Evolutionary conservation across 2,888 invertebrate genomes (phyloP), one percentile per base, ranked within the genome.

Genomic region (Drepanosiphum platanoidis): DNA sequence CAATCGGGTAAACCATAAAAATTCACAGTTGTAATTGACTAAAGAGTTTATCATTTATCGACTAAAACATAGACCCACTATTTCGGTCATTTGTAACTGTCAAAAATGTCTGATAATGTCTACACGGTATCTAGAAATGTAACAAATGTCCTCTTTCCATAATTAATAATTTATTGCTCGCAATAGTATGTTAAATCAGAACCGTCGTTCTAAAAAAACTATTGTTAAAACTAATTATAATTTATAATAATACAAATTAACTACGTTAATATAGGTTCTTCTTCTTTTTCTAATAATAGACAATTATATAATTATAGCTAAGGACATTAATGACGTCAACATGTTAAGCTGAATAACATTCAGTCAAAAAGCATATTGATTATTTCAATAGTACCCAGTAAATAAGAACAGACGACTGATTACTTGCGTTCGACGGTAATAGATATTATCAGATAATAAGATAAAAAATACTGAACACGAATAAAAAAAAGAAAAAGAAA

Each of bases 301-400:
- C 68, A 70, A 81, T 80, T 70, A 58, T 39, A 71, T 70, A 36
- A 79, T 79, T 68, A 79, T 8, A 36, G 30, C 1, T 64, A 64
- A 64, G 78, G 78, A 64, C 70, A 58, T 52, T 22, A 3, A 70
- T 46, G 70, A 80, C 80, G 58, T 64, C 46, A 66, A 52, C 18
- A 22, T 32, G 68, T 52, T 46, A 79, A 79, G 34, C 46, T 46
- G 46, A 64, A 32, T 46, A 42, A 79, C 3, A 64, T 64, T 36
- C 13, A 78, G 61, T 42, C 39, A 34, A 1, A 30, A n/a, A 22
- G 15, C 9, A 27, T n/a, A 81, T 39, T 27, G 58, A 81, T 81
- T 30, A 70, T 36, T 81, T 30, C 13, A 70, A 80, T 27, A 1
- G 11, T 36, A n/a, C n/a, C n/a, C n/a, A 11, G 22, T 39, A 22